Evolutionary conservation across 2,113 vertebrate species (phyloP).

Genomic region (Albula goreensis): DNA sequence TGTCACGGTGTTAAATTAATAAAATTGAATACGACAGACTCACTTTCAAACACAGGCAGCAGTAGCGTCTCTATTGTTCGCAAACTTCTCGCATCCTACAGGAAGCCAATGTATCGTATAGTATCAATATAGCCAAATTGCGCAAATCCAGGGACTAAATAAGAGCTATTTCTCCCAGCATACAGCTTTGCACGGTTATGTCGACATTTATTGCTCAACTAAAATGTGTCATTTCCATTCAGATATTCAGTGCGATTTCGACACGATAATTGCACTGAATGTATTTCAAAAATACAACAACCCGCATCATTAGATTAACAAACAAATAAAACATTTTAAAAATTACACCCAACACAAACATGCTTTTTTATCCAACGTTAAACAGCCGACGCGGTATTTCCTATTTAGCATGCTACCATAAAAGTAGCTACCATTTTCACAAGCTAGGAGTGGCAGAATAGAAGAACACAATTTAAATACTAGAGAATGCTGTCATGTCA

Average conservation of each 20-base stretch:
- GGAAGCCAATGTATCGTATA: not conserved
- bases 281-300: not conserved
- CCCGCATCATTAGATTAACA: not conserved
- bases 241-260: not conserved
- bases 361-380: not conserved
- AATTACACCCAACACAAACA: not conserved
- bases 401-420: not conserved
- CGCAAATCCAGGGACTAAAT: not conserved
- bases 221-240: not conserved
- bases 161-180: not conserved
- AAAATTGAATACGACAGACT: not conserved
- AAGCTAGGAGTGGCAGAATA: not conserved
- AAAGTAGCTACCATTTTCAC: not conserved
- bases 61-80: not conserved
- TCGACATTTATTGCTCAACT: not conserved
- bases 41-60: not conserved
- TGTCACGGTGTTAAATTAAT: not conserved
- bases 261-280: not conserved
- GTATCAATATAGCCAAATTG: not conserved
- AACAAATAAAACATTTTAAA: not conserved
- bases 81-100: not conserved
- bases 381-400: not conserved
- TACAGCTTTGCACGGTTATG: not conserved
- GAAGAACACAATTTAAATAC: not conserved
- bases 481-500: not conserved